Conservation (phyloP, 2,888 invertebrate genomes). For the Hyles lineata region DNA sequence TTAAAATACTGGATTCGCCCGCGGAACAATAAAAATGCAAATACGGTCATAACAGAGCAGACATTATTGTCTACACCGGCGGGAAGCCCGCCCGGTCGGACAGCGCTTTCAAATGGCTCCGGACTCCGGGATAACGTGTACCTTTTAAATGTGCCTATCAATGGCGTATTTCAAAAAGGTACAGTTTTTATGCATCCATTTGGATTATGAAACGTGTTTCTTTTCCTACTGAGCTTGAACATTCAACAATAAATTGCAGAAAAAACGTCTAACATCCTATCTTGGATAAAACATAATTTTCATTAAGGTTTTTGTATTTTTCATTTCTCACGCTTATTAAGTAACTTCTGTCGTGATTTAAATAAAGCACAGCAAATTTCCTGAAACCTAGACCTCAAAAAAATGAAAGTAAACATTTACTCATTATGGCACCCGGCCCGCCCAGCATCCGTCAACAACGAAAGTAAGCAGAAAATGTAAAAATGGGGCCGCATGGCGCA, state of each 20-base stretch:
- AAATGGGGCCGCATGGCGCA: constrained; percentile 8
- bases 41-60: constrained; percentile 69
- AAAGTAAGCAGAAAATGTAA: constrained; percentile 9
- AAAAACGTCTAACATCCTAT: too few relatives aligned
- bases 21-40: constrained; percentile 70
- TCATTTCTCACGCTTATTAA: background rate
- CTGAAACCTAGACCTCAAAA: constrained; percentile 2
- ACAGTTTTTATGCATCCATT: background rate
- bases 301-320: background rate
- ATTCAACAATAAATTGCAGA: background rate
- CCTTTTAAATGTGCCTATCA: background rate
- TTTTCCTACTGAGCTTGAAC: background rate
- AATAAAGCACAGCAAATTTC: background rate
- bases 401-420: constrained; percentile 28
- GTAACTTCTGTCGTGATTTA: background rate
- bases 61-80: constrained; percentile 69
- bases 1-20: constrained; percentile 55
- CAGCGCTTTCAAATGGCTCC: constrained; percentile 54
- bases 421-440: constrained; percentile 30
- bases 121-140: constrained; percentile 49
- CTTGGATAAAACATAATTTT: background rate
- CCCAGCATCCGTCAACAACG: background rate
- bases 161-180: background rate
- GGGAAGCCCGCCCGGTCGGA: constrained; percentile 64
- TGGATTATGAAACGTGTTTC: background rate